Conservation (phyloP, 2,113 vertebrate genomes). For the Petaurus breviceps region DNA sequence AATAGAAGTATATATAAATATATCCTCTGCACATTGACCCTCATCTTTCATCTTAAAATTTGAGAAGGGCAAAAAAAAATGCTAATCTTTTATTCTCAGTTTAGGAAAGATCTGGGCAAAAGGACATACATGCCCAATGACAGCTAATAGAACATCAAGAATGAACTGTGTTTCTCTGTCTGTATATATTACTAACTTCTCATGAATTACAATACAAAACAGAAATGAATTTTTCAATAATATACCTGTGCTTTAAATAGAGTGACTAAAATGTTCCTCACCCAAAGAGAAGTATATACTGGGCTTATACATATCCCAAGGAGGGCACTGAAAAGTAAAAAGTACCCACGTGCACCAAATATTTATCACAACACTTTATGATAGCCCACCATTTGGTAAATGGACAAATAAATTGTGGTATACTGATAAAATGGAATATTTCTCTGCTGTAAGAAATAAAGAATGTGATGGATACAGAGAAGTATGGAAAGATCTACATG, state of each 20-base stretch:
- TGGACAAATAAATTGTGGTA: not conserved
- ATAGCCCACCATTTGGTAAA: not conserved
- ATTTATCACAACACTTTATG: not conserved
- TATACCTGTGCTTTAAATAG: not conserved
- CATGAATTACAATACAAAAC: not conserved
- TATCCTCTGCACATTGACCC: slow-evolving; percentile 27
- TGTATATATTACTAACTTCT: not conserved
- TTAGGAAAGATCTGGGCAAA: slow-evolving; percentile 1
- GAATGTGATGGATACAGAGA: not conserved
- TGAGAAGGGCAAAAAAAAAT: slow-evolving; percentile 33
- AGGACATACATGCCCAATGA: not conserved
- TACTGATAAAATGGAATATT: not conserved
- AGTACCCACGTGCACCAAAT: not conserved
- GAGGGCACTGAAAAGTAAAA: not conserved
- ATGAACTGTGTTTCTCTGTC: not conserved
- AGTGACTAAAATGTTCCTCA: not conserved
- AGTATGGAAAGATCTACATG: not conserved
- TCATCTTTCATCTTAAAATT: slow-evolving; percentile 55
- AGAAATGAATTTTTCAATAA: not conserved
- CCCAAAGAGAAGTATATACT: not conserved
- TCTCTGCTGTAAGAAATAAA: not conserved
- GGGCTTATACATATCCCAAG: not conserved
- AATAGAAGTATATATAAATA: slow-evolving; percentile 39
- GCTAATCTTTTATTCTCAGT: slow-evolving; percentile 8
- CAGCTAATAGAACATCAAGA: not conserved